phyloP scores from a whole-genome alignment of 2,888 invertebrate species.

The Pemphredon lugubris region DNA sequence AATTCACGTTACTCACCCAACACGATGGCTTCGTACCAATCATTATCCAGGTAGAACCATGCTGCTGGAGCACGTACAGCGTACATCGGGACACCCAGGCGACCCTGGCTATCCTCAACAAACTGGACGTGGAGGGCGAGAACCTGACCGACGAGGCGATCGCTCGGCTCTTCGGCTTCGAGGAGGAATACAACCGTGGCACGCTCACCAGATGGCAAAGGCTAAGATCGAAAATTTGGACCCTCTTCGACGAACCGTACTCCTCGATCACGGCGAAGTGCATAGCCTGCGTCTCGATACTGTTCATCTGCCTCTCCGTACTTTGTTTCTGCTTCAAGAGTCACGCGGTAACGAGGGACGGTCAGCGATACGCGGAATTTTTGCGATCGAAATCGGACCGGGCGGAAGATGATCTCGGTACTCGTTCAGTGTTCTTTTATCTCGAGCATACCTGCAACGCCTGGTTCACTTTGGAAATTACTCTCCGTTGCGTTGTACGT shows the following conservation, averaged over 20 bases:
- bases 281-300: constrained; percentile 94
- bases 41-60: constrained; percentile 93
- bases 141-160: constrained; percentile 96
- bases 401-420: constrained; percentile 13
- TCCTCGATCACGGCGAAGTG: constrained; percentile 96
- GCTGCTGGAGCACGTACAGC: constrained; percentile 99
- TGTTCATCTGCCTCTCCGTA: constrained; percentile 98
- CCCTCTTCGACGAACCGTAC: constrained; percentile 97
- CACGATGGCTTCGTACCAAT: too few species aligned
- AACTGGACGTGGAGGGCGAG: constrained; percentile 96
- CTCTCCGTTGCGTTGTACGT: constrained; percentile 93
- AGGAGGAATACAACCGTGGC: constrained; percentile 91
- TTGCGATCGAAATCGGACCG: too few species aligned
- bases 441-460: constrained; percentile 96
- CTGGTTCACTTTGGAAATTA: constrained; percentile 97
- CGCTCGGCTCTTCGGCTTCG: constrained; percentile 94
- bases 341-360: constrained; percentile 75
- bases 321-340: constrained; percentile 98
- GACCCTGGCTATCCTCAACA: constrained; percentile 96
- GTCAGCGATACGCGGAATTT: constrained; percentile 23
- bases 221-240: constrained; percentile 95
- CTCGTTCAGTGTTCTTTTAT: constrained; percentile 91
- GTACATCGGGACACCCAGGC: constrained; percentile 94
- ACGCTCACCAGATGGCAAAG: constrained; percentile 93
- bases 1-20: too few species aligned